A percentile compares a stretch with the other conserved stretches of the same genome.
Evolutionary conservation across 2,888 invertebrate genomes (phyloP).

Genomic region (Choreutis nemorana): DNA sequence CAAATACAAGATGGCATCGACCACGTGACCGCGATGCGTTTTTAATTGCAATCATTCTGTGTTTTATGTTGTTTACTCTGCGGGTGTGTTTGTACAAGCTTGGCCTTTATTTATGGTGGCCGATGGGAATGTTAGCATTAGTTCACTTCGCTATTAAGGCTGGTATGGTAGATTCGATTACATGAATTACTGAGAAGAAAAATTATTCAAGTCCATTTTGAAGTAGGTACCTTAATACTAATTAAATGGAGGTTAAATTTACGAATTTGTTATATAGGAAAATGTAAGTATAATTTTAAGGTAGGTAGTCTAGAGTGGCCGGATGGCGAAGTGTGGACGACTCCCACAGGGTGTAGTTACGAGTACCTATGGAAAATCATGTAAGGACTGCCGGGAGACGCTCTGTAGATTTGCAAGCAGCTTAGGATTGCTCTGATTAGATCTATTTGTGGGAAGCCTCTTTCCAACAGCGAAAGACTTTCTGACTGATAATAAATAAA

Average conservation of each 20-base stretch:
- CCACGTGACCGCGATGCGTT: constrained; percentile 60
- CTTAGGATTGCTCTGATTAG: too few species aligned
- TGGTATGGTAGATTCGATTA: neutral
- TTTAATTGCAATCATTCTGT: constrained; percentile 66
- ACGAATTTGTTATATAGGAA: too few species aligned
- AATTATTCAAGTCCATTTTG: constrained; percentile 11
- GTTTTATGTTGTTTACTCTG: constrained; percentile 58
- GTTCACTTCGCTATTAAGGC: constrained; percentile 9
- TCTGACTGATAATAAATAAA: too few species aligned
- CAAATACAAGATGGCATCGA: constrained; percentile 49
- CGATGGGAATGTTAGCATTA: constrained; percentile 49
- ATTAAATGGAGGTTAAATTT: too few species aligned
- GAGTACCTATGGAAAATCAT: too few species aligned
- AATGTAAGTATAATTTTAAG: too few species aligned
- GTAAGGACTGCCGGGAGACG: too few species aligned
- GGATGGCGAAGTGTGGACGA: neutral
- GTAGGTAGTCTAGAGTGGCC: too few species aligned
- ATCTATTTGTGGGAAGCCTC: too few species aligned
- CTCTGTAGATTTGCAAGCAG: too few species aligned
- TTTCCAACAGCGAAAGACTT: too few species aligned
- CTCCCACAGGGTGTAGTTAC: neutral
- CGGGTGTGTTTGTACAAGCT: constrained; percentile 11
- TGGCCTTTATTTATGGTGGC: constrained; percentile 59
- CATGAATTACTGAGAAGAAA: constrained; percentile 6
- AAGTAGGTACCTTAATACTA: too few species aligned